Evolutionary conservation across 2,888 invertebrate species (phyloP).

Genomic region (Tetrapedia diversipes): DNA sequence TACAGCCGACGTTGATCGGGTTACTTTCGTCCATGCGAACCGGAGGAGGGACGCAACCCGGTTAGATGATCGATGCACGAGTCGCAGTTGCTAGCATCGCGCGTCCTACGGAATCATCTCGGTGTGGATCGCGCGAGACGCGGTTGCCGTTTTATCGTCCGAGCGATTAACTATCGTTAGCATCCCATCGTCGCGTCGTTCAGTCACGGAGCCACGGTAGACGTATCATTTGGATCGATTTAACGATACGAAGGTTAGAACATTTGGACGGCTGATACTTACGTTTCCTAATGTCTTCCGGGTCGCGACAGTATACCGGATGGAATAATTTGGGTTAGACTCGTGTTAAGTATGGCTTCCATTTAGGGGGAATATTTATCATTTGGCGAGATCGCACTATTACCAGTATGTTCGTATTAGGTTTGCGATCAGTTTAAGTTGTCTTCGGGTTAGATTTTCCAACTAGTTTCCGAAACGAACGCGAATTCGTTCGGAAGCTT

Average conservation of each 20-base stretch:
- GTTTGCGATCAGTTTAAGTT: too few species aligned
- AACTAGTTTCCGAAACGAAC: neutral
- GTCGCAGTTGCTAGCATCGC: slow-evolving; percentile 35
- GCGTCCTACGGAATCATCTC: slow-evolving; percentile 16
- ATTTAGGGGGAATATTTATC: too few species aligned
- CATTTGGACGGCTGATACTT: neutral
- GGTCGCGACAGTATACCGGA: neutral
- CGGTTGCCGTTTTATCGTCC: slow-evolving; percentile 33
- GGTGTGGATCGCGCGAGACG: slow-evolving; percentile 10
- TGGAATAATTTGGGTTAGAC: too few species aligned
- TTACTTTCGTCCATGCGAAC: slow-evolving; percentile 59
- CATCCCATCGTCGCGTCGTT: slow-evolving; percentile 28
- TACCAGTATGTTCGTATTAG: too few species aligned
- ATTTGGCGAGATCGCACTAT: too few species aligned
- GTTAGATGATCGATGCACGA: slow-evolving; percentile 67
- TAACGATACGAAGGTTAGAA: neutral
- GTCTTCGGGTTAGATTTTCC: too few species aligned
- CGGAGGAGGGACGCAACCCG: slow-evolving; percentile 44
- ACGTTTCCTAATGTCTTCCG: neutral
- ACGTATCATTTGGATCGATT: slow-evolving; percentile 14
- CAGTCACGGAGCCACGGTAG: neutral
- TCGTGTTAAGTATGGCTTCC: too few species aligned
- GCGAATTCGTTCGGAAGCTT: too few species aligned
- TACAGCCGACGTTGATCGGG: slow-evolving; percentile 70
- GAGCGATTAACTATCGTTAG: slow-evolving; percentile 51